Evolutionary conservation across 2,113 vertebrate genomes (phyloP), one percentile per base, ranked within the genome.

Genomic region (Phrynocephalus versicolor): DNA sequence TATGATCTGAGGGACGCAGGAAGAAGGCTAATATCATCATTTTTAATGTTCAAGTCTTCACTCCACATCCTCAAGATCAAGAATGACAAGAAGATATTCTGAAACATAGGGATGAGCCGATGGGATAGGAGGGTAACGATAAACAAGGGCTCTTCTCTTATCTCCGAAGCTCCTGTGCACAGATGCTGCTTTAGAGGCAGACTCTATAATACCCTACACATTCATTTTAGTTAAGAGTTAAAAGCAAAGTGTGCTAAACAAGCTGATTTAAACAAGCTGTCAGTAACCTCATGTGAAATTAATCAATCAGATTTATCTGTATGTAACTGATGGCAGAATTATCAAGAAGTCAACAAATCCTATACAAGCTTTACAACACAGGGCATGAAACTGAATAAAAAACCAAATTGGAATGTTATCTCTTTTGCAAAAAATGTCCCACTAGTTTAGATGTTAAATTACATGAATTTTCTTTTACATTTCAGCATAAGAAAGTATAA

Each of bases 281-380:
- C 45, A 10, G 7, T 27, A 81, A 70, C 12, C 64, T 30, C 67
- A 64, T 16, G 33, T 30, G 39, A n/a, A 64, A 64, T 41, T 64
- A 64, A n/a, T 18, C 60, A 75, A 35, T 33, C 7, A 16, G 7
- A 84, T 84, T 84, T 76, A 84, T 76, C 39, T 65, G 37, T 23
- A 25, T 21, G 45, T 55, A 69, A 65, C 79, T 70, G n/a, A 27
- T 16, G 15, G 4, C 51, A 73, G 23, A 74, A 60, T 45, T 60
- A 73, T 16, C 33, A 72, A 72, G 30, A 21, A 58, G 80, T 19
- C 81, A 87, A 85, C 87, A 33, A 23, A 74, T 0, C n/a, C n/a
- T 18, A 62, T 13, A 71, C 65, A 37, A 73, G 55, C 76, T 88
- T 91, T 84, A 83, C 85, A 88, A 85, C 37, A 6, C 4, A 1